Conservation (phyloP, 2,113 vertebrate genomes). For the Charina bottae region DNA sequence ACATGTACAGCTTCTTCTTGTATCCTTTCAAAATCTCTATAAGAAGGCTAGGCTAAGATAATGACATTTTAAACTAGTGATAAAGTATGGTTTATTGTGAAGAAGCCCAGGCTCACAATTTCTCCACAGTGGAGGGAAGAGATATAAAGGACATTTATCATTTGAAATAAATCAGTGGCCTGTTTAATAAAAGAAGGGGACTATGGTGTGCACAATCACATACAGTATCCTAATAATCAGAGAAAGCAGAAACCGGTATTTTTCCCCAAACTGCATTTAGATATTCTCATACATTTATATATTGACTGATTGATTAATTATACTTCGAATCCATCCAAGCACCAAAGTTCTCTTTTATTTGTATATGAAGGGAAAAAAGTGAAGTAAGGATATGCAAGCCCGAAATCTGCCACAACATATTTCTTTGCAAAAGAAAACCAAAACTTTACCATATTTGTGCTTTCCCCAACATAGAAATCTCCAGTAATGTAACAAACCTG, state of each 20-base stretch:
- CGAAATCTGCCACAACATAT: neutral
- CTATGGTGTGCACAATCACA: neutral
- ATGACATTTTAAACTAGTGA: neutral
- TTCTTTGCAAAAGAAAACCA: neutral
- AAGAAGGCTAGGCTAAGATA: neutral
- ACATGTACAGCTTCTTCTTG: neutral
- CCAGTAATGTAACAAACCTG: constrained; percentile 78
- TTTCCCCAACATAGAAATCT: neutral
- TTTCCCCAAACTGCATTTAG: neutral
- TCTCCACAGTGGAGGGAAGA: neutral
- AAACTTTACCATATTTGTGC: neutral
- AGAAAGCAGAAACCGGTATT: neutral
- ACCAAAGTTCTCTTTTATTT: neutral
- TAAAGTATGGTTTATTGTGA: neutral
- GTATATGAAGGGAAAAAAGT: neutral
- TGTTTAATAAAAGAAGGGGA: neutral
- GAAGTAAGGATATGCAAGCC: neutral
- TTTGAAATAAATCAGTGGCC: neutral
- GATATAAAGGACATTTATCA: neutral
- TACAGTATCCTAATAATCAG: neutral
- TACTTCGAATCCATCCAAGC: neutral
- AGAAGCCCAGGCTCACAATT: neutral
- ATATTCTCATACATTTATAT: neutral
- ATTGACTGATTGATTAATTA: neutral
- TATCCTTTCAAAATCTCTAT: neutral